A percentile compares a stretch with the other conserved stretches of the same genome.
Conservation (phyloP, 1,140 invertebrate species). For the Nephila pilipes region DNA sequence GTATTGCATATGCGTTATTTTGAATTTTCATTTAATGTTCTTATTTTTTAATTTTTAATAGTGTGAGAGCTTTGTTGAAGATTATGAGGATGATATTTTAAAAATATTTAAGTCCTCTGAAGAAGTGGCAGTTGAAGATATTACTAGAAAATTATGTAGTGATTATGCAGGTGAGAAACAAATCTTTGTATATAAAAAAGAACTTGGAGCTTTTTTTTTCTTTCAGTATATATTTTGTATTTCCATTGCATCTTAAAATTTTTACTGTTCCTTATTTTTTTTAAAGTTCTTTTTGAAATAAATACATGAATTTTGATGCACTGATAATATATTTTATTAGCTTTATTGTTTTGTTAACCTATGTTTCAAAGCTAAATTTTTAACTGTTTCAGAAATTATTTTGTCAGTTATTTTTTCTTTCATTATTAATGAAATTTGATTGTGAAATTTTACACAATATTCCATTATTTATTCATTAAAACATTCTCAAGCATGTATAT, state of each 20-base stretch:
- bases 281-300: not conserved
- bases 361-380: too few species aligned
- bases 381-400: not conserved
- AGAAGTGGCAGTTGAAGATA: not conserved
- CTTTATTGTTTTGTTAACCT: too few species aligned
- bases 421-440: not conserved
- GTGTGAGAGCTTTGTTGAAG: slow-evolving; percentile 71
- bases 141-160: slow-evolving; percentile 39
- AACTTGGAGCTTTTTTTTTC: not conserved
- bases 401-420: not conserved
- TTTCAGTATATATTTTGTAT: not conserved
- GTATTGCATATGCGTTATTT: too few species aligned
- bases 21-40: too few species aligned
- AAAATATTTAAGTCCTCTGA: slow-evolving; percentile 33
- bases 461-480: not conserved
- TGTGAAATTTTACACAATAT: too few species aligned
- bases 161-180: slow-evolving; percentile 37
- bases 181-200: not conserved
- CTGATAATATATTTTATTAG: too few species aligned
- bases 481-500: not conserved
- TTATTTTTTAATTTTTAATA: slow-evolving; percentile 18
- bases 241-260: not conserved
- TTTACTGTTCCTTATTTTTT: not conserved
- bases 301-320: not conserved
- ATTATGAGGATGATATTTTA: slow-evolving; percentile 65